phyloP scores from a whole-genome alignment of 1,140 invertebrate species.

The Lethrus apterus region DNA sequence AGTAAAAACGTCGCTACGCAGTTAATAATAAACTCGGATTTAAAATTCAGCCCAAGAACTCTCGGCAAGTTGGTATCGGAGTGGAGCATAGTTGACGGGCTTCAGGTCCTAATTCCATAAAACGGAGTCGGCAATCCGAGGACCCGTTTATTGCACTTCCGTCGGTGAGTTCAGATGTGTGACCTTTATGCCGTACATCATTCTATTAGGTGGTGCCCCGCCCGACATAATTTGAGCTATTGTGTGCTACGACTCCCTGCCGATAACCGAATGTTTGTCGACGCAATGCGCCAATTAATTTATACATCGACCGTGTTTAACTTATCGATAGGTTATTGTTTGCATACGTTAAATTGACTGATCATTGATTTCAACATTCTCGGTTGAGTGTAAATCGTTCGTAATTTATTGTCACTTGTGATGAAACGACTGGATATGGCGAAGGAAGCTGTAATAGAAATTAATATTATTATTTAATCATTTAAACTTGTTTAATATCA shows the following conservation, averaged over 20 bases:
- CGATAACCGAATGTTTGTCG: constrained; percentile 8
- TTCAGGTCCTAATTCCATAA: too few relatives aligned
- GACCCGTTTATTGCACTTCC: constrained; percentile 12
- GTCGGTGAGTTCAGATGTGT: constrained; percentile 7
- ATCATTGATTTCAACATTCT: constrained; percentile 9
- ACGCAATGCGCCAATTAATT: constrained; percentile 13
- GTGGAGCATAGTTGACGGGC: too few relatives aligned
- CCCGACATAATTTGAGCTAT: constrained; percentile 11
- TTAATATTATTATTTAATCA: too few relatives aligned
- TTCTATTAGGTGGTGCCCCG: constrained; percentile 13
- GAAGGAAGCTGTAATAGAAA: too few relatives aligned
- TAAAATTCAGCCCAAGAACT: too few relatives aligned
- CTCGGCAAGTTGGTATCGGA: too few relatives aligned
- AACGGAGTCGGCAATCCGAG: constrained; percentile 10
- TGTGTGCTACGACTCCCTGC: constrained; percentile 10
- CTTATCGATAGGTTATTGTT: constrained; percentile 11
- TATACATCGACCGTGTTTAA: constrained; percentile 12
- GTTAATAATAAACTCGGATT: too few relatives aligned
- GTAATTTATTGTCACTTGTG: too few relatives aligned
- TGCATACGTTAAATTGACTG: constrained; percentile 12
- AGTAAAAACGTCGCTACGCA: too few relatives aligned
- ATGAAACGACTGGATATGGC: too few relatives aligned
- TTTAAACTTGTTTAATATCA: too few relatives aligned
- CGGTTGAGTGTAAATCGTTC: too few relatives aligned
- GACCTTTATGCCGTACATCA: constrained; percentile 12